A percentile compares a stretch with the other conserved stretches of the same genome.
These are phyloP conservation scores for Andrena bicolor DNA, from an alignment of 2,888 invertebrate genomes.

Conservation along the genomic window DNA sequence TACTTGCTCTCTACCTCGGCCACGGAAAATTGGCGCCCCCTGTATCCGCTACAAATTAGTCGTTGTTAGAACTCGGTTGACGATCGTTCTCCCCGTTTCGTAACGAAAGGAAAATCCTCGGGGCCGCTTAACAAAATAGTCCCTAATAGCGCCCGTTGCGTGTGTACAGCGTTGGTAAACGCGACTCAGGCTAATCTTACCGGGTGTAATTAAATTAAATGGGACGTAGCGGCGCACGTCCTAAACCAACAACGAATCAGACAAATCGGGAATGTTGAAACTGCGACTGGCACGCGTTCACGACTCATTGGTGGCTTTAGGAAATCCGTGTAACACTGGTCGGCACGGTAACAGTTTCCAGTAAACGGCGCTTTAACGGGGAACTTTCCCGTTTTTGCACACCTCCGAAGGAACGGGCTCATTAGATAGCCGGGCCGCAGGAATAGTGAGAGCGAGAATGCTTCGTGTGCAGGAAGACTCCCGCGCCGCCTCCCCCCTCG, in stretches of 20 bases:
- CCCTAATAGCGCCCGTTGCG: background rate
- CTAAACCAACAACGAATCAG: background rate
- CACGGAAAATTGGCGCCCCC: background rate
- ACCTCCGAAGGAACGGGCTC: conserved; percentile 46
- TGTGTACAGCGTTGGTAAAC: background rate
- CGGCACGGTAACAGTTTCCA: conserved; percentile 28
- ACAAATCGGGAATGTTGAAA: conserved; percentile 33
- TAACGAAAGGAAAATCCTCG: conserved; percentile 45
- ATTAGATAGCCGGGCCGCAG: conserved; percentile 52
- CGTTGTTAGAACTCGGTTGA: conserved; percentile 40
- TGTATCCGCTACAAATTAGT: conserved; percentile 20
- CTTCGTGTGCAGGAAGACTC: conserved; percentile 39
- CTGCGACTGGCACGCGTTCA: background rate
- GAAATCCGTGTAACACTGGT: conserved; percentile 11
- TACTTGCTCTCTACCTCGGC: conserved; percentile 28
- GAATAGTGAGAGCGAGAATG: conserved; percentile 64
- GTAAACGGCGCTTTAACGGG: conserved; percentile 43
- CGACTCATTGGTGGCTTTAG: background rate
- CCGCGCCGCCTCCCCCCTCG: background rate
- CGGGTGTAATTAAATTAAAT: conserved; percentile 12
- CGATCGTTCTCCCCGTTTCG: conserved; percentile 50
- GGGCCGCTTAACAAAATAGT: conserved; percentile 16
- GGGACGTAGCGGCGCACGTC: background rate
- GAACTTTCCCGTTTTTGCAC: conserved; percentile 58
- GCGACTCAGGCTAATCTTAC: background rate